Conservation (phyloP, 2,888 invertebrate genomes). For the Ophion slaviceki region DNA sequence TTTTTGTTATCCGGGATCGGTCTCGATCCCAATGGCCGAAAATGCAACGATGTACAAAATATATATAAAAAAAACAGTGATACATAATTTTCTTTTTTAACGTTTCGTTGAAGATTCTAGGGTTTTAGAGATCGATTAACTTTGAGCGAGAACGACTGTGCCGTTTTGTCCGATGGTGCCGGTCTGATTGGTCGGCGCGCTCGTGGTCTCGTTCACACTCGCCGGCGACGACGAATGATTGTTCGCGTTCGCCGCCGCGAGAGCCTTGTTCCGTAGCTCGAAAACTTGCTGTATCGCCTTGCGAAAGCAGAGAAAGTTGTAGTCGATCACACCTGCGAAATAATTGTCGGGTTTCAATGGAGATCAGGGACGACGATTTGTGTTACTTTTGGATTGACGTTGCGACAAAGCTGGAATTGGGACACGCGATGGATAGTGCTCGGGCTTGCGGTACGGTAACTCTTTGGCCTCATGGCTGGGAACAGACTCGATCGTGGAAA, state of each 20-base stretch:
- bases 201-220: constrained; percentile 77
- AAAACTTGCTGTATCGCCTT: constrained; percentile 98
- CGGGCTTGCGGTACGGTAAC: too few species aligned
- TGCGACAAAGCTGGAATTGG: too few species aligned
- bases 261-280: constrained; percentile 91
- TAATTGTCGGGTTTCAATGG: not conserved
- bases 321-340: constrained; percentile 95
- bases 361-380: not conserved
- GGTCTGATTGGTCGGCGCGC: constrained; percentile 73
- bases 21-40: constrained; percentile 46
- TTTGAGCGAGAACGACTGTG: constrained; percentile 75
- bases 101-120: constrained; percentile 16
- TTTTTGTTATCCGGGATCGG: constrained; percentile 2
- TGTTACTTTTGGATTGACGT: too few species aligned
- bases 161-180: constrained; percentile 77
- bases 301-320: constrained; percentile 98
- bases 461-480: too few species aligned
- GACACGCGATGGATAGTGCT: too few species aligned
- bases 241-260: constrained; percentile 83
- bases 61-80: constrained; percentile 36
- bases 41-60: constrained; percentile 57
- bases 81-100: not conserved
- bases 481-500: too few species aligned
- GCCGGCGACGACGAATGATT: constrained; percentile 77
- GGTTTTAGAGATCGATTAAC: constrained; percentile 67